phyloP scores from a whole-genome alignment of 37 sponge, comb jelly and placozoan genomes.

The Crambe crambe region DNA sequence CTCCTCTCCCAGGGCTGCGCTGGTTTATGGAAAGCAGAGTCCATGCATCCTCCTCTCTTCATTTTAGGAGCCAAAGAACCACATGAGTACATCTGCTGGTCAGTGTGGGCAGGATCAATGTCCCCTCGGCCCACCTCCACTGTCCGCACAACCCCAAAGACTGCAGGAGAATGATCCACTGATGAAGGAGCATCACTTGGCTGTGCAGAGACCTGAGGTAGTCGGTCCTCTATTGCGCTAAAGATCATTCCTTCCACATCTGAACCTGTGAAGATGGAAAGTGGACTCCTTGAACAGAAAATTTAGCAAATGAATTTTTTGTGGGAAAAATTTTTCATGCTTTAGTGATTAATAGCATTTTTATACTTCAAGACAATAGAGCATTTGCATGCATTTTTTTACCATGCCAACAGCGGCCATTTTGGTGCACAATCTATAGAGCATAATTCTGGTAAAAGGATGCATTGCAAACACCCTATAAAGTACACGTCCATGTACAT shows the following conservation, averaged over 20 bases:
- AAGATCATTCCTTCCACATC: constrained; percentile 64
- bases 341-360: too few species aligned
- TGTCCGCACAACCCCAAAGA: constrained; percentile 85
- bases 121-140: constrained; percentile 14
- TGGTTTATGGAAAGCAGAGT: constrained; percentile 74
- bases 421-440: too few species aligned
- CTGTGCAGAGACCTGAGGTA: constrained; percentile 52
- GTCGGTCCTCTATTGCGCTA: constrained; percentile 33
- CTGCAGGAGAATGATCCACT: constrained; percentile 74
- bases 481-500: too few species aligned
- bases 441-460: too few species aligned
- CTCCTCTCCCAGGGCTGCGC: constrained; percentile 94
- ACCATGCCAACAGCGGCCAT: too few species aligned
- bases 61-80: constrained; percentile 95
- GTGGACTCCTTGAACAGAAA: background rate
- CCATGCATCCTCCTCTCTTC: constrained; percentile 83
- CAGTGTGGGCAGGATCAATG: constrained; percentile 33
- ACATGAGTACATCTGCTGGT: constrained; percentile 94
- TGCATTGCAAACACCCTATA: too few species aligned
- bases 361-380: too few species aligned
- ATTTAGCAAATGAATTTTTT: too few species aligned
- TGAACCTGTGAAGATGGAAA: constrained; percentile 16
- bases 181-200: constrained; percentile 32
- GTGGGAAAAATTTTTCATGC: too few species aligned
- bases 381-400: too few species aligned